Base-by-base conservation (phyloP, 2,113 vertebrate genomes). In the Lonchura striata region DNA sequence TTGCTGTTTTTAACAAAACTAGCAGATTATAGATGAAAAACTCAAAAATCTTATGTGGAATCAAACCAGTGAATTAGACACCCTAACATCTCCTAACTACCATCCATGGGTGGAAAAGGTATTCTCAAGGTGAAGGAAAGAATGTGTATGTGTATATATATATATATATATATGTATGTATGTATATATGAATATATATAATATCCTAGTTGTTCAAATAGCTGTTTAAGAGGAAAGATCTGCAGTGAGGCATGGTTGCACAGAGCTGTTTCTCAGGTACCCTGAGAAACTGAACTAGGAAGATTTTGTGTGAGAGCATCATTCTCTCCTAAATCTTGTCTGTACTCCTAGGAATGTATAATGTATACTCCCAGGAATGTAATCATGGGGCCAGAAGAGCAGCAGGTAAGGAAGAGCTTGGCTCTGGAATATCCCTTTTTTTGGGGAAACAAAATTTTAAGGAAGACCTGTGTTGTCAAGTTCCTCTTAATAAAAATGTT, bases 1-100 rank as follows among this genome's bases (percentile, higher is more conserved):
- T 95, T 83, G 49, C 24, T n/a, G 19, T 13, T 88, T 77, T 63
- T 76, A 66, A 70, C 37, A 95, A 64, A 91, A 94, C 13, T 44
- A 47, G 8, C 7, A 27, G 41, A 28, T 28, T 2, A 13, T 49
- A 44, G 17, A 33, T 60, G n/a, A 80, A 56, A 95, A 17, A 3
- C 1, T 7, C 9, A 20, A 7, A 78, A 88, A 79, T 5, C 5
- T 61, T 44, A 20, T 44, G 17, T 3, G 1, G 84, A 78, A 68
- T 68, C 10, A 49, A 39, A 60, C 3, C 28, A 61, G n/a, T 49
- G n/a, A 65, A 68, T 81, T 41, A 46, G 19, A 11, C 28, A 81
- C 2, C 3, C 11, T 56, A 65, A 11, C 7, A 56, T 70, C n/a
- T 83, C 35, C 59, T 81, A 15, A 33, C 7, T 60, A 9, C 15